phyloP scores from a whole-genome alignment of 1,140 invertebrate genomes.

The Carcinoscorpius rotundicauda region DNA sequence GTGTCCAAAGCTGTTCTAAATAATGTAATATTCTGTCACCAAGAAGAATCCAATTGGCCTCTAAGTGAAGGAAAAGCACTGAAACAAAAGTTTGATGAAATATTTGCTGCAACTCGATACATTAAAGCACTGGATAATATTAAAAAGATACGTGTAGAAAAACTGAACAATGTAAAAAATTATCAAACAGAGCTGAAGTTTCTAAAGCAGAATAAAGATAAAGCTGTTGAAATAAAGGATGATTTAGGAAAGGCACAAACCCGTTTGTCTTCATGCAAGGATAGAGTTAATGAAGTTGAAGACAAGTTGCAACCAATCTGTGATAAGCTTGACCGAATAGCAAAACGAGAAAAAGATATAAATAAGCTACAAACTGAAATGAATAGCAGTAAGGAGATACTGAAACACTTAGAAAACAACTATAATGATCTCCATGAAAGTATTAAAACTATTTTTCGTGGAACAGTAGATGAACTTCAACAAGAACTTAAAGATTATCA shows the following conservation, averaged over 20 bases:
- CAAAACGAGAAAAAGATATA: neutral
- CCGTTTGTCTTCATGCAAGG: slow-evolving; percentile 41
- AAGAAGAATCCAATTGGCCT: slow-evolving; percentile 95
- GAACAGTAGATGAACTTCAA: no score
- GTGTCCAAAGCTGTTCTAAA: slow-evolving; percentile 90
- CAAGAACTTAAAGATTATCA: no score
- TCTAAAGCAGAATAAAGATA: slow-evolving; percentile 31
- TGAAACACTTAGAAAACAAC: no score
- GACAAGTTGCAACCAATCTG: slow-evolving; percentile 36
- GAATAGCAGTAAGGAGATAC: no score
- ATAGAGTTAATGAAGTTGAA: slow-evolving; percentile 43
- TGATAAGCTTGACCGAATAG: neutral
- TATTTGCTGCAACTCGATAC: slow-evolving; percentile 88
- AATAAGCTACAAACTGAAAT: slow-evolving; percentile 4
- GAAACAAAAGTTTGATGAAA: slow-evolving; percentile 94
- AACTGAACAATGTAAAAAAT: slow-evolving; percentile 11
- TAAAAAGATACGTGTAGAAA: slow-evolving; percentile 53
- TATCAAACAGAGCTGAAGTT: slow-evolving; percentile 27
- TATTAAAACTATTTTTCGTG: no score
- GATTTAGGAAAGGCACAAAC: slow-evolving; percentile 45
- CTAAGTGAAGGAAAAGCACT: slow-evolving; percentile 84
- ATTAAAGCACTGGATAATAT: slow-evolving; percentile 81
- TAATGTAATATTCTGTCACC: slow-evolving; percentile 97
- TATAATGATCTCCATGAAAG: no score
- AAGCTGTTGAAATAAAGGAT: slow-evolving; percentile 30